Conservation (phyloP, 2,888 invertebrate species). For the Polydrusus pterygomalis region DNA sequence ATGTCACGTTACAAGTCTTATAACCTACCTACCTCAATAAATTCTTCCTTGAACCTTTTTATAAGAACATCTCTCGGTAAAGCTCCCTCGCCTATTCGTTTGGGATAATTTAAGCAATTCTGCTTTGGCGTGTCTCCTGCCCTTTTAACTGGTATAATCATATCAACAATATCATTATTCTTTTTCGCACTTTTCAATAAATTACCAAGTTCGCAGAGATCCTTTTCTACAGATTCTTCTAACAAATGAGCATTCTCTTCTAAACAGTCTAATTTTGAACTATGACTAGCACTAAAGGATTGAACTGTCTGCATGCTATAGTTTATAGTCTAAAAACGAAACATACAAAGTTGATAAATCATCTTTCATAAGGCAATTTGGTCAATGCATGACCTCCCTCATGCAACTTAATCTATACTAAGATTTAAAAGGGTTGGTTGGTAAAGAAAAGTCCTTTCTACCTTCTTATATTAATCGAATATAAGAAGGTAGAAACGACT, state of each 20-base stretch:
- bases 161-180: constrained; percentile 38
- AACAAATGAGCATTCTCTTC: constrained; percentile 28
- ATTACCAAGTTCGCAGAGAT: not conserved
- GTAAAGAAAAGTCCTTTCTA: too few species aligned
- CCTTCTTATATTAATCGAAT: too few species aligned
- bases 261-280: constrained; percentile 15
- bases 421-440: too few species aligned
- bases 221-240: constrained; percentile 35
- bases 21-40: constrained; percentile 39
- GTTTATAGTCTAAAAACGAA: constrained; percentile 7
- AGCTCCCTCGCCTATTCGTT: constrained; percentile 51
- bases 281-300: not conserved
- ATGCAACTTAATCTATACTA: too few species aligned
- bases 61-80: constrained; percentile 57
- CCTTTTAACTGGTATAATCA: constrained; percentile 48
- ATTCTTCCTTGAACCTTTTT: constrained; percentile 56
- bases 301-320: not conserved
- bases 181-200: constrained; percentile 19
- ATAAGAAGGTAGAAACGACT: too few species aligned
- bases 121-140: constrained; percentile 58
- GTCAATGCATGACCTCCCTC: too few species aligned
- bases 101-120: constrained; percentile 47
- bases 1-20: too few species aligned
- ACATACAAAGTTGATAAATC: too few species aligned
- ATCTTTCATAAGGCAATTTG: too few species aligned